These are phyloP conservation scores for Frieseomelitta varia DNA, from an alignment of 1,140 invertebrate species.

Conservation along the genomic window DNA sequence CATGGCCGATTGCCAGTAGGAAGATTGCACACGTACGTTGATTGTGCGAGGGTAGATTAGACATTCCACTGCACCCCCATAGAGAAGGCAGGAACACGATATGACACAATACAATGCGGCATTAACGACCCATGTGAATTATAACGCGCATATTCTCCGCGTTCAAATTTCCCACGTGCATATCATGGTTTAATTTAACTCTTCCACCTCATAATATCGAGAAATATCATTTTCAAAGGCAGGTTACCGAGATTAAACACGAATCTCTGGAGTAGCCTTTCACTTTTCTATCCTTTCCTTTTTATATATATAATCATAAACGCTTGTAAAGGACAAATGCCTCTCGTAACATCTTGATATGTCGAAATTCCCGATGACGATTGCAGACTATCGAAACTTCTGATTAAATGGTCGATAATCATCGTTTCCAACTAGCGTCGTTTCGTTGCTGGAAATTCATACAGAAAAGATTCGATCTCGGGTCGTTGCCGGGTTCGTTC, in stretches of 20 bases:
- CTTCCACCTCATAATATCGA: neutral
- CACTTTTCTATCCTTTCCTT: too few relatives aligned
- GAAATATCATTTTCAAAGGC: neutral
- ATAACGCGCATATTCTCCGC: constrained; percentile 16
- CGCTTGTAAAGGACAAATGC: too few relatives aligned
- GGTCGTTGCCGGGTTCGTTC: constrained; percentile 22
- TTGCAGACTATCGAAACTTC: neutral
- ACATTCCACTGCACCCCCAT: constrained; percentile 45
- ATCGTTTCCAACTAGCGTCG: neutral
- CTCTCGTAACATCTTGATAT: neutral
- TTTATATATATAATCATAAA: too few relatives aligned
- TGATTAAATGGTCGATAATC: neutral
- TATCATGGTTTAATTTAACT: constrained; percentile 15
- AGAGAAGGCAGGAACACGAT: constrained; percentile 28
- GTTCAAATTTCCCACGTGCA: constrained; percentile 3
- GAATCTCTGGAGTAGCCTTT: neutral
- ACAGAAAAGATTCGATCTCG: neutral
- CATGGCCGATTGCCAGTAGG: constrained; percentile 40
- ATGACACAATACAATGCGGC: constrained; percentile 40
- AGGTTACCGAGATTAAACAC: neutral
- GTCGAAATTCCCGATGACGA: neutral
- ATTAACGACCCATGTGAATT: constrained; percentile 46
- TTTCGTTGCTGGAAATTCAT: neutral
- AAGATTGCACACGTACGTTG: constrained; percentile 23
- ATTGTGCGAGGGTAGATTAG: constrained; percentile 34